Evolutionary conservation across 2,888 invertebrate genomes (phyloP).

Genomic region (Artemia sp.): DNA sequence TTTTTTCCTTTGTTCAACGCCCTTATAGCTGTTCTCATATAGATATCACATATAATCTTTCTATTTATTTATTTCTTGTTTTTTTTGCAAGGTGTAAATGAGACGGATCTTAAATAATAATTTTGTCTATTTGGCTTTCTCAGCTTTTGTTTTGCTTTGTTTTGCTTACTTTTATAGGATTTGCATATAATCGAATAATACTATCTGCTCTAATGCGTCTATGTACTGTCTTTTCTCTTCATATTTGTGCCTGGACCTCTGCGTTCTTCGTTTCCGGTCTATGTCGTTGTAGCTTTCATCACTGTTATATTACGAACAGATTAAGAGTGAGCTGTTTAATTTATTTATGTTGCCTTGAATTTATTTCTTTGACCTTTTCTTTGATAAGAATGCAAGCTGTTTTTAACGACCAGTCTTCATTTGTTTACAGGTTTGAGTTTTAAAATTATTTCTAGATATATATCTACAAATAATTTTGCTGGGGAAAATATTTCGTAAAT

Average conservation of each 20-base stretch:
- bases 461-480: too few relatives aligned
- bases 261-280: too few relatives aligned
- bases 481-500: too few relatives aligned
- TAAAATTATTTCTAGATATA: too few relatives aligned
- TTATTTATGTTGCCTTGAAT: slow-evolving; percentile 17
- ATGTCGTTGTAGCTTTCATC: background rate
- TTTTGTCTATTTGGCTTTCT: slow-evolving; percentile 12
- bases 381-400: background rate
- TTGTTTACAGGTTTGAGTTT: too few relatives aligned
- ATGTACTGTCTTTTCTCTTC: background rate
- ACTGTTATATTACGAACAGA: slow-evolving; percentile 16
- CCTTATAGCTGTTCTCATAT: background rate
- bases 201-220: slow-evolving; percentile 16
- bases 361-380: slow-evolving; percentile 12
- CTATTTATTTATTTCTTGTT: slow-evolving; percentile 21
- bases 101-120: too few relatives aligned
- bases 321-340: background rate
- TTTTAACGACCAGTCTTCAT: too few relatives aligned
- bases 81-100: background rate
- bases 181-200: slow-evolving; percentile 5
- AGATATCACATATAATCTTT: background rate
- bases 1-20: background rate
- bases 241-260: too few relatives aligned
- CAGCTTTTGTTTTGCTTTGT: background rate
- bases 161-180: background rate